Evolutionary conservation across 2,797 vertebrate species (phyloP), one percentile per base, ranked within the genome.

Genomic region (Danio kyathit): DNA sequence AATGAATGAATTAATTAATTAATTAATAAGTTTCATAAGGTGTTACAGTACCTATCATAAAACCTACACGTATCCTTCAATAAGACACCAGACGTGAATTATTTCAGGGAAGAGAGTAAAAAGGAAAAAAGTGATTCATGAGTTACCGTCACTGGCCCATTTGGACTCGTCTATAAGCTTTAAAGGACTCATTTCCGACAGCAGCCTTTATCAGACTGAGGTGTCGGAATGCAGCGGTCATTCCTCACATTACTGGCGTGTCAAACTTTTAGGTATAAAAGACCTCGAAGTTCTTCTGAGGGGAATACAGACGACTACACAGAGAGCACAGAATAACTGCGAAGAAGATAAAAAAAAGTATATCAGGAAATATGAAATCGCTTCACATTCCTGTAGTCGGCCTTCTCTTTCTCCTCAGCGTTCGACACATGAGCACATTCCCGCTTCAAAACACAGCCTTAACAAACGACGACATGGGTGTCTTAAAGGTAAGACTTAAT

Each of bases 121-220:
- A 72, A 46, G 54, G 44, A 46, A 73, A 3, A 29, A 29, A 29
- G 29, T 61, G 11, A 73, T 56, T 6, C 9, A 72, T 16, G 80
- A 81, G 86, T 86, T 79, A 63, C 65, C 87, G 48, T 87, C 90
- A 90, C 88, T 54, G 87, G 48, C 66, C 64, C 86, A 86, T 91
- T 89, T 92, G 90, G 87, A 57, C 79, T 67, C 49, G 88, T 84
- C 84, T 84, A 54, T 73, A 72, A 49, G 76, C 94, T 95, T 93
- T 92, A 94, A 93, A 90, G 93, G 93, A 93, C 85, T 83, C 40
- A 85, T 91, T 94, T 94, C 93, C 89, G 90, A 91, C 90, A 87
- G 92, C 88, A 76, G 75, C 60, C 65, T 86, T 89, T 93, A 95
- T 94, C 94, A 90, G 86, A 83, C 83, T 65, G 85, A 94, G 92